phyloP scores from a whole-genome alignment of 1,140 invertebrate genomes.

The Periplaneta americana region DNA sequence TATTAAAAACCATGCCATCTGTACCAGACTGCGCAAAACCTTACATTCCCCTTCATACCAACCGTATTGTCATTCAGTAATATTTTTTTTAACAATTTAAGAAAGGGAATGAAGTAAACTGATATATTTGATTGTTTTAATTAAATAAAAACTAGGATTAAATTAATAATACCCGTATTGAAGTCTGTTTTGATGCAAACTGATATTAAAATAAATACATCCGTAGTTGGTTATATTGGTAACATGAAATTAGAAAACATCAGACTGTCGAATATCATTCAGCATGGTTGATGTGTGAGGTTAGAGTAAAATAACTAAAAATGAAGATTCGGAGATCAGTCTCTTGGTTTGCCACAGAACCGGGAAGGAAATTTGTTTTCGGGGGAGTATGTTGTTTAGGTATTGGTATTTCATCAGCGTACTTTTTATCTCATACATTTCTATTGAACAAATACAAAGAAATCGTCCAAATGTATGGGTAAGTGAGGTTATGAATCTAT shows the following conservation, averaged over 20 bases:
- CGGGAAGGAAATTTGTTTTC: constrained; percentile 27
- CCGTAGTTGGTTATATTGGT: too few species aligned
- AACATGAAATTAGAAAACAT: too few species aligned
- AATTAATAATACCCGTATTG: too few species aligned
- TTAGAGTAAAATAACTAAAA: neutral
- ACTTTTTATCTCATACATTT: constrained; percentile 44
- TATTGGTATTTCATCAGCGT: constrained; percentile 26
- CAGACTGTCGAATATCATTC: too few species aligned
- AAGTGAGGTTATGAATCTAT: constrained; percentile 23
- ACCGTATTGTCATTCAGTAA: neutral
- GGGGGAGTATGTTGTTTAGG: constrained; percentile 18
- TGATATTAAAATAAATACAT: too few species aligned
- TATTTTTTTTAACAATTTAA: neutral
- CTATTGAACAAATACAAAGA: constrained; percentile 43
- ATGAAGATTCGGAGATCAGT: neutral
- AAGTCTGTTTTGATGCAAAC: too few species aligned
- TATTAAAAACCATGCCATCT: neutral
- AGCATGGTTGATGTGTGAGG: too few species aligned
- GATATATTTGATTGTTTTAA: neutral
- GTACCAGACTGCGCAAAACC: neutral
- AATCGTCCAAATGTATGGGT: constrained; percentile 47
- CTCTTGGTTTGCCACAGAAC: constrained; percentile 7
- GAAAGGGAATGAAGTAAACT: neutral
- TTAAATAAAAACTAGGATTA: too few species aligned
- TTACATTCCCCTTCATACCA: neutral